Evolutionary conservation across 2,797 vertebrate genomes (phyloP).

Genomic region (Petrocephalus sullivani): DNA sequence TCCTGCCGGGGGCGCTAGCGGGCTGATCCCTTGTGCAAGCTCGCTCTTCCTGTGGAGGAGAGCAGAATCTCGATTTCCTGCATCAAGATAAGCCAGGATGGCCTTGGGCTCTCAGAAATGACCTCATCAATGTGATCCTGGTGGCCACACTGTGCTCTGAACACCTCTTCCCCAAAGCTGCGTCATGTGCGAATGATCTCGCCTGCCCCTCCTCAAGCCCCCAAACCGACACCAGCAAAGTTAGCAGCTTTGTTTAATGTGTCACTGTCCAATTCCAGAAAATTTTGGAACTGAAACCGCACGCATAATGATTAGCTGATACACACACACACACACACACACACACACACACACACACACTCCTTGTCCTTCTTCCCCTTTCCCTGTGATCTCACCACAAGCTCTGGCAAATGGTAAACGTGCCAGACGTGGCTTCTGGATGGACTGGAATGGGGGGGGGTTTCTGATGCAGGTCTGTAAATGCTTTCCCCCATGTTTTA

Average conservation of each 20-base stretch:
- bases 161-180: neutral
- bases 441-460: neutral
- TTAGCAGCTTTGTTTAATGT: neutral
- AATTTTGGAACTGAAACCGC: neutral
- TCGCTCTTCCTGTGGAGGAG: neutral
- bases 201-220: neutral
- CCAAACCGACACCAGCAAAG: neutral
- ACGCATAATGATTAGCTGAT: neutral
- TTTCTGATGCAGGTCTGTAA: neutral
- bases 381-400: neutral
- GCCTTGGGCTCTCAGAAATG: neutral
- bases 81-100: neutral
- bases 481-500: neutral
- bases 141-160: neutral
- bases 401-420: neutral
- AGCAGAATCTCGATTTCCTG: neutral
- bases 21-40: neutral
- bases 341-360: neutral
- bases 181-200: neutral
- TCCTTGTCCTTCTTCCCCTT: neutral
- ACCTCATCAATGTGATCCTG: neutral
- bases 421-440: neutral
- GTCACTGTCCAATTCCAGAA: neutral
- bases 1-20: neutral
- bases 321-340: neutral